Evolutionary conservation across 92 coral and sea anemone species (phyloP), one percentile per base, ranked within the genome.

Genomic region (Palythoa heliodiscus): DNA sequence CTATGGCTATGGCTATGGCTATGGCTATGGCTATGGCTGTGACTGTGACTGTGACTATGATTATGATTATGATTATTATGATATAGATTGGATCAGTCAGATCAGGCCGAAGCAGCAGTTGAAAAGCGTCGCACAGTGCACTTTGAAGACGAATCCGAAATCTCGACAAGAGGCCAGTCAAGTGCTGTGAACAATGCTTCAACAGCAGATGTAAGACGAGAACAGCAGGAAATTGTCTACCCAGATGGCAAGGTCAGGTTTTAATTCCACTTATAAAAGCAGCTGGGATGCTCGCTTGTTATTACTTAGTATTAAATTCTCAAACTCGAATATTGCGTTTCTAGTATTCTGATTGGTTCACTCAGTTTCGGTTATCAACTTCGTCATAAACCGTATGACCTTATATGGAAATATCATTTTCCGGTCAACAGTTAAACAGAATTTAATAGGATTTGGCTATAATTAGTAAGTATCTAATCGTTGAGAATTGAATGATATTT

Each of bases 181-280:
- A 17, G 16, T 13, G 11, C 79, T 4, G 24, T 58, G 1, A 19
- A 25, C 79, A 24, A 55, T 24, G 7, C 84, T 10, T 63, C 60
- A 43, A 70, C 73, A 80, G 39, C 61, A 50, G 84, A 66, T 64
- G 40, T 50, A 12, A 66, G 22, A 40, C 74, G 73, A 47, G 84
- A 64, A 25, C 72, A 66, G 47, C 73, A 80, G 15, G 84, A 80
- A 35, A 66, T 80, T 47, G 74, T 80, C 17, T 80, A 80, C 60
- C 84, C 74, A 37, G 84, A 80, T 48, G 84, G 84, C 47, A 80
- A 80, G 73, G 84, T 80, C 11, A 43, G 69, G 20, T 63, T 12
- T 13, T 55, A 12, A 3, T 12, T 3, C 13, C 0, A 9, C 61
- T 12, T 43, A 16, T 55, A 55, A 9, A 10, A 55, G 16, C 16